Evolutionary conservation across 2,797 vertebrate species (phyloP).

Genomic region (Pseudochromis fuscus): DNA sequence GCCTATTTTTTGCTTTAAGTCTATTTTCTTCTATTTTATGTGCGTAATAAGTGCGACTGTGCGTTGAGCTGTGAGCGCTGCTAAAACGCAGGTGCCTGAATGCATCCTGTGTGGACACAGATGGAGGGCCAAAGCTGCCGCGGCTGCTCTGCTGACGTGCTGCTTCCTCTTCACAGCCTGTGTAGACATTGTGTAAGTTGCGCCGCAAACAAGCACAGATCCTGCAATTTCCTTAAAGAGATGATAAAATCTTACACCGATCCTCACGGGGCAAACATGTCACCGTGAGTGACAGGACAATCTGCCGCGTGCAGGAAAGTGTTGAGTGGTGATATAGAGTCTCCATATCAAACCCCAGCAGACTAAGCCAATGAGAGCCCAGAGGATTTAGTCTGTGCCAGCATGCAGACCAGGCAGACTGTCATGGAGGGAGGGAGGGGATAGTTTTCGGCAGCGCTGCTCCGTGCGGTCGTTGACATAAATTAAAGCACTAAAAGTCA

Average conservation of each 20-base stretch:
- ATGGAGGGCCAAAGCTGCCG: neutral
- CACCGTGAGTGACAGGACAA: constrained; percentile 22
- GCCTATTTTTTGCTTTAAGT: neutral
- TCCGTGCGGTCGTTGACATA: constrained; percentile 21
- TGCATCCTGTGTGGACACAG: constrained; percentile 22
- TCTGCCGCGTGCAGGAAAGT: constrained; percentile 25
- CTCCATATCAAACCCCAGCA: constrained; percentile 29
- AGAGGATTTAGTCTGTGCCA: constrained; percentile 14
- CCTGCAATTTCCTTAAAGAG: constrained; percentile 20
- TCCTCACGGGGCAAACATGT: constrained; percentile 17
- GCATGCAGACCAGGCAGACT: constrained; percentile 41
- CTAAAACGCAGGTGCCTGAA: constrained; percentile 3
- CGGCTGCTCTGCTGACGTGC: neutral
- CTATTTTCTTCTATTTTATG: neutral
- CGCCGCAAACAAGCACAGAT: constrained; percentile 9
- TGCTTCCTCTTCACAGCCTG: constrained; percentile 12
- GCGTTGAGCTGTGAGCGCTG: neutral
- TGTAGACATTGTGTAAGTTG: constrained; percentile 8
- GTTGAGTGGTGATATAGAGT: constrained; percentile 24
- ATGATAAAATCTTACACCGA: constrained; percentile 10
- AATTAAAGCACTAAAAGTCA: constrained; percentile 60
- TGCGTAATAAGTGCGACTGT: neutral
- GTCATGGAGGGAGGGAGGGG: neutral
- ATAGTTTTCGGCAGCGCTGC: constrained; percentile 16
- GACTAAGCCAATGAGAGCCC: constrained; percentile 27